phyloP scores from a whole-genome alignment of 2,113 vertebrate genomes.

The Tragelaphus strepsiceros region DNA sequence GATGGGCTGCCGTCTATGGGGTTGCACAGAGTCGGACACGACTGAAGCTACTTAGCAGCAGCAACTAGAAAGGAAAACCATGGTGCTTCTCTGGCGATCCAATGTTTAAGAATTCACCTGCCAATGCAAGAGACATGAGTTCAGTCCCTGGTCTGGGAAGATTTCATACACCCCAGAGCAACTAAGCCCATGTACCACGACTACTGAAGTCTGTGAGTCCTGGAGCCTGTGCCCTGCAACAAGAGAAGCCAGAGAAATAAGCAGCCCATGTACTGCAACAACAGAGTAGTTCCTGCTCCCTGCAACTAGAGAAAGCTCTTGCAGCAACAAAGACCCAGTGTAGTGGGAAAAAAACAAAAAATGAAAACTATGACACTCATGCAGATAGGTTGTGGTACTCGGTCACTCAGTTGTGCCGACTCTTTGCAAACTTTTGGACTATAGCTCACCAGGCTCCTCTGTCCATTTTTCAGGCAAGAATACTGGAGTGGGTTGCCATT shows the following conservation, averaged over 20 bases:
- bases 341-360: background rate
- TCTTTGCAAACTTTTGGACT: background rate
- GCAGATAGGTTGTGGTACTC: background rate
- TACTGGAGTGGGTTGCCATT: background rate
- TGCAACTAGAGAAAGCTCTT: background rate
- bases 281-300: background rate
- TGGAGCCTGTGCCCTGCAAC: background rate
- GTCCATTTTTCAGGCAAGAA: background rate
- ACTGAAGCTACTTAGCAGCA: too few species aligned
- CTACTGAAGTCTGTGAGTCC: background rate
- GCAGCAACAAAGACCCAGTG: background rate
- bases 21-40: too few species aligned
- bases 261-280: background rate
- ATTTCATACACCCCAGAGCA: background rate
- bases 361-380: background rate
- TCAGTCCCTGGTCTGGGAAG: background rate
- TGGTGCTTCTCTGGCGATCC: background rate
- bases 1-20: too few species aligned
- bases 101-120: background rate
- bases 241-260: background rate
- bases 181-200: background rate
- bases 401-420: background rate
- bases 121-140: background rate
- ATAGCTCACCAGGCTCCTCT: background rate
- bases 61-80: background rate